Conservation (phyloP, 1,140 invertebrate genomes). For the silkworm (Bombyx mori) region ASM3026992v2 NC_085110.1:6945501-6946000, state of each 20-base stretch:
- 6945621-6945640: too few species aligned
- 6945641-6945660: too few species aligned
- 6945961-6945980: too few species aligned
- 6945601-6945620: too few species aligned
- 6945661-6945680: constrained; percentile 30
- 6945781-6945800: constrained; percentile 58
- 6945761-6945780: constrained; percentile 26
- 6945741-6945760: constrained; percentile 59
- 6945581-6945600: too few species aligned
- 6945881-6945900: constrained; percentile 26
- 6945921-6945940: constrained; percentile 2
- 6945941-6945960: constrained; percentile 1
- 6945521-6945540: too few species aligned
- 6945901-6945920: constrained; percentile 16
- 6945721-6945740: constrained; percentile 58
- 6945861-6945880: constrained; percentile 24
- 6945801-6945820: constrained; percentile 42
- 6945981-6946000: too few species aligned
- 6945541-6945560: too few species aligned
- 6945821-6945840: constrained; percentile 35
- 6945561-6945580: too few species aligned
- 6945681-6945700: constrained; percentile 52
- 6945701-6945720: constrained; percentile 45
- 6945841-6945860: constrained; percentile 35
- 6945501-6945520: too few species aligned